phyloP scores from a whole-genome alignment of 2,113 vertebrate genomes.

The Globicephala melas region DNA sequence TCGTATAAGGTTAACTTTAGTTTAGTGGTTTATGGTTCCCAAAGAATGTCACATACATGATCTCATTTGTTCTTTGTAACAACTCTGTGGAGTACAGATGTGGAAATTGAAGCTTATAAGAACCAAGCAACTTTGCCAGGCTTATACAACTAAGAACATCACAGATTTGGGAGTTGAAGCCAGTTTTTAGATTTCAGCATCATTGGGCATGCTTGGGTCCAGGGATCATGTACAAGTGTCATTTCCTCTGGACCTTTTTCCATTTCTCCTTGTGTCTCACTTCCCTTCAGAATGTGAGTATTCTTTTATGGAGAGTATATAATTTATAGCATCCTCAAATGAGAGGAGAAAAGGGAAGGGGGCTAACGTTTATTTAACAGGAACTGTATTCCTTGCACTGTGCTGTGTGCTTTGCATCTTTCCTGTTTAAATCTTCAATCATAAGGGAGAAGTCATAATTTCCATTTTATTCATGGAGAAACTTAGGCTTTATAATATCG shows the following conservation, averaged over 20 bases:
- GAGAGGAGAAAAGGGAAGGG: background rate
- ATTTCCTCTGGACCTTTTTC: background rate
- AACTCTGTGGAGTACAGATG: background rate
- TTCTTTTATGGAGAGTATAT: background rate
- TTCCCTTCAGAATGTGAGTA: background rate
- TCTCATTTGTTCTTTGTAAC: background rate
- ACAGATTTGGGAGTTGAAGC: background rate
- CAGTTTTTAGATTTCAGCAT: background rate
- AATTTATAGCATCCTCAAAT: background rate
- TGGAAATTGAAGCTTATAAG: background rate
- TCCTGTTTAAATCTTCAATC: background rate
- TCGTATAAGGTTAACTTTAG: background rate
- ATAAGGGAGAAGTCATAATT: slow-evolving; percentile 14
- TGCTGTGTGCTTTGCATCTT: background rate
- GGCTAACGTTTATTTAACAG: background rate
- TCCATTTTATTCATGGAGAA: slow-evolving; percentile 7
- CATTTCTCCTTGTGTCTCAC: background rate
- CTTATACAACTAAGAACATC: background rate
- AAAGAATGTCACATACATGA: background rate
- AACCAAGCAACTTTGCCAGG: background rate
- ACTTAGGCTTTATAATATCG: background rate
- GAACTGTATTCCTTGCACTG: background rate
- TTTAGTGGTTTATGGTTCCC: background rate
- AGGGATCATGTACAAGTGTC: background rate
- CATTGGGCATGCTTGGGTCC: background rate